These are phyloP conservation scores for Atopsyche davidsoni DNA, from an alignment of 1,140 invertebrate species.

Conservation along the genomic window DNA sequence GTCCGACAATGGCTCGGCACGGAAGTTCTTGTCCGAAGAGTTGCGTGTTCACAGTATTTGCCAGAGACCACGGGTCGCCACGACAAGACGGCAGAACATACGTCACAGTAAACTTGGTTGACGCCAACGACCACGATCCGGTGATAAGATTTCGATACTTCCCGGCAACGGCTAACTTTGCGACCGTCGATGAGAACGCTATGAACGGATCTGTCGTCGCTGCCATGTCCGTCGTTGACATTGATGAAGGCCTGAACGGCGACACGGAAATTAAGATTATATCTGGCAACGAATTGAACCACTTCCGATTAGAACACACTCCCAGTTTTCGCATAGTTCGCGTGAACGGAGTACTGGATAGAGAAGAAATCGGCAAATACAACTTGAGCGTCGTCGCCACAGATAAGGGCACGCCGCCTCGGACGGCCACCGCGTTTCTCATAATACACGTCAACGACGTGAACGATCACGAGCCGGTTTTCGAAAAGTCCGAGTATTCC, in stretches of 20 bases:
- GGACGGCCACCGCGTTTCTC: slow-evolving; percentile 78
- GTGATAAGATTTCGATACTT: slow-evolving; percentile 86
- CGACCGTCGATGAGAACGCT: slow-evolving; percentile 91
- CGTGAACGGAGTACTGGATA: slow-evolving; percentile 87
- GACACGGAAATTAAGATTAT: slow-evolving; percentile 78
- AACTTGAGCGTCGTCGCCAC: slow-evolving; percentile 87
- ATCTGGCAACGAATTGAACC: slow-evolving; percentile 82
- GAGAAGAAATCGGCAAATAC: slow-evolving; percentile 87
- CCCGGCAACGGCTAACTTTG: slow-evolving; percentile 72
- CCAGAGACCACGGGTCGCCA: slow-evolving; percentile 84
- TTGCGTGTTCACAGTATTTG: slow-evolving; percentile 91
- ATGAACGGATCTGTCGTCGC: slow-evolving; percentile 84
- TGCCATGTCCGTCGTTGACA: slow-evolving; percentile 85
- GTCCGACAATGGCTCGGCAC: slow-evolving; percentile 44
- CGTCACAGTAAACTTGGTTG: slow-evolving; percentile 87
- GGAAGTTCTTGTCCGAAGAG: slow-evolving; percentile 71
- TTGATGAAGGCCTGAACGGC: slow-evolving; percentile 85
- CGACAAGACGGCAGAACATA: slow-evolving; percentile 88
- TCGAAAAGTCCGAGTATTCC: slow-evolving; percentile 89
- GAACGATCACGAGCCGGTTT: slow-evolving; percentile 91
- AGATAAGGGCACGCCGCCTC: slow-evolving; percentile 78
- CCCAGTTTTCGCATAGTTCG: slow-evolving; percentile 82
- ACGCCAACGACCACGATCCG: slow-evolving; percentile 93
- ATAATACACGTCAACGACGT: slow-evolving; percentile 92
- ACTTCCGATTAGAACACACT: slow-evolving; percentile 81